These are phyloP conservation scores for Trachelus troglodyta DNA, from an alignment of 2,888 invertebrate genomes.

Conservation along the genomic window DNA sequence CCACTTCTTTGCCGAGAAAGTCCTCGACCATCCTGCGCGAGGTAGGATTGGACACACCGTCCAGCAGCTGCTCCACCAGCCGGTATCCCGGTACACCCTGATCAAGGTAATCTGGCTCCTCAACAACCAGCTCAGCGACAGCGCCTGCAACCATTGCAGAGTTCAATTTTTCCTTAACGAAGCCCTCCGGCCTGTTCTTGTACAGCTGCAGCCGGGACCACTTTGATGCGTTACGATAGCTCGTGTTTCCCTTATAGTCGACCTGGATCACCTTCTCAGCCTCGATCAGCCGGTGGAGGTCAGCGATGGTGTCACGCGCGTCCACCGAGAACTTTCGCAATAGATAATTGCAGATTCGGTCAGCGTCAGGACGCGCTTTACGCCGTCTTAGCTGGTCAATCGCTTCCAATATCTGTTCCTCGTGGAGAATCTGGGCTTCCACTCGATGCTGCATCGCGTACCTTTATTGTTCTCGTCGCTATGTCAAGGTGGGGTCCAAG, in stretches of 20 bases:
- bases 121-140: slow-evolving; percentile 77
- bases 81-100: slow-evolving; percentile 78
- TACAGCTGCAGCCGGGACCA: slow-evolving; percentile 68
- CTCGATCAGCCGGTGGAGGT: slow-evolving; percentile 80
- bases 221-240: slow-evolving; percentile 85
- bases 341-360: slow-evolving; percentile 85
- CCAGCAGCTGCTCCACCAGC: slow-evolving; percentile 73
- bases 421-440: slow-evolving; percentile 74
- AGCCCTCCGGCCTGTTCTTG: slow-evolving; percentile 68
- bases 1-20: slow-evolving; percentile 76
- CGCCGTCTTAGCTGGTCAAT: slow-evolving; percentile 86
- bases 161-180: slow-evolving; percentile 67
- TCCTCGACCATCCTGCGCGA: slow-evolving; percentile 74
- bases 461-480: neutral
- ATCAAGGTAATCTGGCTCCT: slow-evolving; percentile 78
- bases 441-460: slow-evolving; percentile 41
- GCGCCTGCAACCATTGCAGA: slow-evolving; percentile 73
- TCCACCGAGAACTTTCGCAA: slow-evolving; percentile 79
- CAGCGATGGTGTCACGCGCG: slow-evolving; percentile 76
- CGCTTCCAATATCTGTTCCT: slow-evolving; percentile 83
- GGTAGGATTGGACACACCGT: slow-evolving; percentile 71
- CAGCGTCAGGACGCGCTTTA: slow-evolving; percentile 86
- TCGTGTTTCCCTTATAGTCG: slow-evolving; percentile 87
- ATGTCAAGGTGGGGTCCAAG: neutral
- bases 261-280: slow-evolving; percentile 83